Percentiles rank a stretch among this genome's conserved stretches.
Conservation (phyloP, 2,888 invertebrate species). For the Rhynchonema sp. region DNA sequence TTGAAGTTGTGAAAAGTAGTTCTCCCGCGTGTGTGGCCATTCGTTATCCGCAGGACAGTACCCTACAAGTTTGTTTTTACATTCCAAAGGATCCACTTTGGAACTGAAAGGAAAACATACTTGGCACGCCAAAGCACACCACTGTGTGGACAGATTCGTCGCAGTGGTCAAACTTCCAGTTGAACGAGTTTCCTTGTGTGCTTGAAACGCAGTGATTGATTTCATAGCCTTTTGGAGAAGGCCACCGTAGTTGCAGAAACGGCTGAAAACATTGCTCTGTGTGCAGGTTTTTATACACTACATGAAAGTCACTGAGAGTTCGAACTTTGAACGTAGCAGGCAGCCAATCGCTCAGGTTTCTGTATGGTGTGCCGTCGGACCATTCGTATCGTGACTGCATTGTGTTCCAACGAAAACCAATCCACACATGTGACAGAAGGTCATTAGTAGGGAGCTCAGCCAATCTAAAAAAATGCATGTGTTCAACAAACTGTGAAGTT, state of each 20-base stretch:
- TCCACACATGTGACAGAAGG: background rate
- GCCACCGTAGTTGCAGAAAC: too few species aligned
- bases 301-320: background rate
- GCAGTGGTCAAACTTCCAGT: background rate
- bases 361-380: background rate
- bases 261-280: background rate
- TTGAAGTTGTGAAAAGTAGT: background rate
- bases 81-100: too few species aligned
- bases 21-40: background rate
- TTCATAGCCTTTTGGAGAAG: background rate
- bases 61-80: too few species aligned
- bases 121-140: background rate
- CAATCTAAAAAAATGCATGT: too few species aligned
- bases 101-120: background rate
- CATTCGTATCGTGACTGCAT: background rate
- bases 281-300: background rate
- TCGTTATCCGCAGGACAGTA: too few species aligned
- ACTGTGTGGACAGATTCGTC: background rate
- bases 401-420: background rate
- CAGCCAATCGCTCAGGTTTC: background rate
- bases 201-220: background rate
- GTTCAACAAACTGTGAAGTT: too few species aligned
- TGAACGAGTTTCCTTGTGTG: background rate
- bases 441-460: too few species aligned
- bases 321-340: background rate